Base-by-base conservation (phyloP, 2,888 invertebrate species). In the Drosophila birchii region DNA sequence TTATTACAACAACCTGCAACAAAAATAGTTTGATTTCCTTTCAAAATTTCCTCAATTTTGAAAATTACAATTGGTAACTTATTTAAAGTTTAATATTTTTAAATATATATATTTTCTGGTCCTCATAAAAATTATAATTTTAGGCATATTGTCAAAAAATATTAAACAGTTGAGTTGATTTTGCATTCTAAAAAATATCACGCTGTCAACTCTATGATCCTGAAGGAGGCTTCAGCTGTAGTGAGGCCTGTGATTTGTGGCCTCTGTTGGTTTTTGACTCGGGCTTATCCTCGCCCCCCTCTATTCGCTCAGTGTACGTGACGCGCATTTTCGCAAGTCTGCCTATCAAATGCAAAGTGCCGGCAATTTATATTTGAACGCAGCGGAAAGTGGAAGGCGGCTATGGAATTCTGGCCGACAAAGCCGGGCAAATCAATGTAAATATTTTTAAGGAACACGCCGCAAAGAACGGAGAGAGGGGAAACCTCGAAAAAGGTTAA, bases 261-360 rank as follows among this genome's bases (percentile, higher is more conserved):
- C 75, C 71, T 78, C 39, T 76, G 86, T 83, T 84, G 88, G 88
- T 78, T 81, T 81, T 75, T 70, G 76, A 83, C 71, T 88, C 71
- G 56, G 75, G 64, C 41, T 55, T 38, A 69, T 54, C 49, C 59
- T n/a, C 36, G 23, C 16, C 20, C 38, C 53, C 43, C 53, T 38
- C 36, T n/a, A 38, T 44, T 34, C 29, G 62, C 56, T 16, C 59
- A 23, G 41, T 85, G 83, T 78, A 88, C 83, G 83, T 83, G 83
- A 83, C 84, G 86, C 73, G 86, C 84, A 83, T 83, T 83, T 88
- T 69, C 81, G 81, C 81, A 75, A 51, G 55, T 76, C 70, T 76
- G 86, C 76, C 88, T 86, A 83, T 83, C 88, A 88, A 86, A 88
- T 80, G 67, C 75, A 88, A 83, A 83, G 83, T 83, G 83, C 78